These are phyloP conservation scores for Calidris pugnax DNA, from an alignment of 2,113 vertebrate genomes.

Conservation along the genomic window DNA sequence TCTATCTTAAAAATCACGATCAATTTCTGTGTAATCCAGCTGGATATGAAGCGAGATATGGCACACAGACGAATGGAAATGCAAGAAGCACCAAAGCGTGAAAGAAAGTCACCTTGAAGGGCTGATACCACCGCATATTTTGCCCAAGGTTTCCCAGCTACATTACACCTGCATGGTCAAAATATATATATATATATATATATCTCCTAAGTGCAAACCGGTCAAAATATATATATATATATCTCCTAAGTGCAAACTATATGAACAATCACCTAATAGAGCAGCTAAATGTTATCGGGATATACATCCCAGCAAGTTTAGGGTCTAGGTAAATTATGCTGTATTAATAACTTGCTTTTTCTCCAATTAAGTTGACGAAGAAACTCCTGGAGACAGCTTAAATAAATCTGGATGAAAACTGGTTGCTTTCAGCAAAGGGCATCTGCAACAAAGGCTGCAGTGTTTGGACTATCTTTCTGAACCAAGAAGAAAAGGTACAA, in stretches of 20 bases:
- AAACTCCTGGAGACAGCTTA: not conserved
- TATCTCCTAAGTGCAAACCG: not conserved
- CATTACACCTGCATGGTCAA: not conserved
- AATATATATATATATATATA: too few relatives aligned
- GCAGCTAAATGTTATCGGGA: not conserved
- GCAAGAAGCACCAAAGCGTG: slow-evolving; percentile 61
- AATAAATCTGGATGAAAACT: not conserved
- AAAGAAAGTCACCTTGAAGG: slow-evolving; percentile 75
- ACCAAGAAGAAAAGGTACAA: not conserved
- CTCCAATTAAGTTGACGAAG: not conserved
- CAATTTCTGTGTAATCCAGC: slow-evolving; percentile 68
- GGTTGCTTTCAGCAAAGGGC: not conserved
- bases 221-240: too few relatives aligned
- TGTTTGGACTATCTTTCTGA: not conserved
- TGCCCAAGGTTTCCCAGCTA: slow-evolving; percentile 3
- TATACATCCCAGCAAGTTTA: not conserved
- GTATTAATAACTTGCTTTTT: not conserved
- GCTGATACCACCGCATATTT: slow-evolving; percentile 1
- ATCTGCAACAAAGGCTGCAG: not conserved
- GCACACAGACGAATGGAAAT: slow-evolving; percentile 34
- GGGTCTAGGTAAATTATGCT: not conserved
- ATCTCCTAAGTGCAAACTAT: not conserved
- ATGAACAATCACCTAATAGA: not conserved
- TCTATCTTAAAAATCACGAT: slow-evolving; percentile 58
- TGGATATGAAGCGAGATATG: slow-evolving; percentile 42